These are phyloP conservation scores for Sylvia borin DNA, from an alignment of 2,797 vertebrate species.

Conservation along the genomic window DNA sequence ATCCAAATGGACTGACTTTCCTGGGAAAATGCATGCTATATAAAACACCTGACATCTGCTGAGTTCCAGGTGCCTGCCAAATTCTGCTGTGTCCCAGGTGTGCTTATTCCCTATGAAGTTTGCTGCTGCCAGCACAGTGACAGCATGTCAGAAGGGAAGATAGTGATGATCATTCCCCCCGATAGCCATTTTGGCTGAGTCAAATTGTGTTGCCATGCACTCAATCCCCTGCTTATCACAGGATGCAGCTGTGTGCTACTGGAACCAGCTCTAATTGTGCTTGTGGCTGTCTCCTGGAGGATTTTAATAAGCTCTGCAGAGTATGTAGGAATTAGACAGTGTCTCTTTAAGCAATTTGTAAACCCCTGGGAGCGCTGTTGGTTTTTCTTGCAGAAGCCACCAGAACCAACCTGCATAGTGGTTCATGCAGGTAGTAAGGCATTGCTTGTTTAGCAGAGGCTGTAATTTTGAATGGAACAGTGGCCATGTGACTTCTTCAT, in stretches of 20 bases:
- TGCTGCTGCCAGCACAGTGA: slow-evolving; percentile 36
- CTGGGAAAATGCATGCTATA: neutral
- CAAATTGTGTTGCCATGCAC: neutral
- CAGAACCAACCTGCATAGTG: neutral
- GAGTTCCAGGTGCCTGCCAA: slow-evolving; percentile 55
- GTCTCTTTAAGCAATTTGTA: slow-evolving; percentile 50
- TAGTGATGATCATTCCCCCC: neutral
- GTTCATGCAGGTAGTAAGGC: neutral
- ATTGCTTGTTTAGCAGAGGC: slow-evolving; percentile 2
- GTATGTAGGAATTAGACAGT: slow-evolving; percentile 22
- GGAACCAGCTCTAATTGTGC: slow-evolving; percentile 27
- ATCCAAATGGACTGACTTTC: slow-evolving; percentile 26
- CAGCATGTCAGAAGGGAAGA: neutral
- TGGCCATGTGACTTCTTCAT: neutral
- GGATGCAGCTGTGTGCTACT: slow-evolving; percentile 49
- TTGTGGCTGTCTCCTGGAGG: slow-evolving; percentile 31
- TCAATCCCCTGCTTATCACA: slow-evolving; percentile 38
- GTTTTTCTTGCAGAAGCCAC: slow-evolving; percentile 14
- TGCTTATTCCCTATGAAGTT: slow-evolving; percentile 32
- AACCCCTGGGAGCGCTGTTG: neutral
- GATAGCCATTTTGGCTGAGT: neutral
- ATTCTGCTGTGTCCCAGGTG: slow-evolving; percentile 31
- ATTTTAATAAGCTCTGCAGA: slow-evolving; percentile 49
- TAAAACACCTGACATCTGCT: slow-evolving; percentile 51
- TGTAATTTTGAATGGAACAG: slow-evolving; percentile 1